phyloP scores from a whole-genome alignment of 2,113 vertebrate species.

The Microtus richardsoni region DNA sequence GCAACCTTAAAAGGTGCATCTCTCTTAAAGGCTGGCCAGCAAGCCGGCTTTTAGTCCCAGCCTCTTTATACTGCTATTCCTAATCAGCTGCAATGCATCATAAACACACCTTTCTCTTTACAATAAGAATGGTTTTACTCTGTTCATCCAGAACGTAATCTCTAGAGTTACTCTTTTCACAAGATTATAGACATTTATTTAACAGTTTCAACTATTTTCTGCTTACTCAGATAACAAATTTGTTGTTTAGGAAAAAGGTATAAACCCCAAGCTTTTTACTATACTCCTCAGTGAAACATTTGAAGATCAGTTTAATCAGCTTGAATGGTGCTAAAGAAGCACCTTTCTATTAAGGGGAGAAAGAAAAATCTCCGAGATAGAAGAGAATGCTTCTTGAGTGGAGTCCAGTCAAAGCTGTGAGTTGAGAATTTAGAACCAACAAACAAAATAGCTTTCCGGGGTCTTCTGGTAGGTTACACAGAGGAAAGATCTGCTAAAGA shows the following conservation, averaged over 20 bases:
- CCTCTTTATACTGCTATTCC: background rate
- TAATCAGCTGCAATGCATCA: background rate
- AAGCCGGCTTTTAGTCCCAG: background rate
- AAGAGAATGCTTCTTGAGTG: background rate
- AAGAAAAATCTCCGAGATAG: background rate
- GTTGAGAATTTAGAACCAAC: background rate
- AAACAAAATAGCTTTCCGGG: background rate
- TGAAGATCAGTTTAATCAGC: background rate
- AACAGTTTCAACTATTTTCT: slow-evolving; percentile 33
- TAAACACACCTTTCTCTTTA: background rate
- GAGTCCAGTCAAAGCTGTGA: background rate
- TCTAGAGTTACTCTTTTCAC: background rate
- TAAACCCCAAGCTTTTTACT: slow-evolving; percentile 36
- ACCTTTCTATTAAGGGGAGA: background rate
- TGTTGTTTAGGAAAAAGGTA: background rate
- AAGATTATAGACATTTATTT: background rate
- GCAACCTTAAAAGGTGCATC: background rate
- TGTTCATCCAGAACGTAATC: background rate
- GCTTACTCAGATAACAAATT: slow-evolving; percentile 33
- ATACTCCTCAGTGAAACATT: background rate
- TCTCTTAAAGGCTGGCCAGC: background rate
- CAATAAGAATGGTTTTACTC: background rate
- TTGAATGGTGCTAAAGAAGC: background rate
- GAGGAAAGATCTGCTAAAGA: slow-evolving; percentile 26
- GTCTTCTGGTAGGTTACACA: background rate